Base-by-base conservation (phyloP, 2,113 vertebrate species). In the Hiodon tergisus region DNA sequence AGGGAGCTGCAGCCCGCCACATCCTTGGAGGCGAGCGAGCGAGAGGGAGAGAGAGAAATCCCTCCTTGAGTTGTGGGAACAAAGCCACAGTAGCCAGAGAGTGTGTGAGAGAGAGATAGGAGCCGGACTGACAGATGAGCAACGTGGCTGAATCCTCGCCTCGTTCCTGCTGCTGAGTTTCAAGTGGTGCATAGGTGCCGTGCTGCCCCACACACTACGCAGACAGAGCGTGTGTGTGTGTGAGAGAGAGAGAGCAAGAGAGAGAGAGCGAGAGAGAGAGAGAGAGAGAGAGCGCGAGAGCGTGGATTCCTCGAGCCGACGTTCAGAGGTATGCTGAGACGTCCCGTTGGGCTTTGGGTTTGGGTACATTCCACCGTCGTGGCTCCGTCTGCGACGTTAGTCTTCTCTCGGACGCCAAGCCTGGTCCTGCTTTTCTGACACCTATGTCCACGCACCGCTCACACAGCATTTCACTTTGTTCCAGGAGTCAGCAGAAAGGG, bases 1-100 rank as follows among this genome's bases (percentile, higher is more conserved):
- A 90, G 90, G 91, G 90, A 88, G 90, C 89, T 92, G 87, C 88
- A 83, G 86, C 81, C 84, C 73, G 60, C 83, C 70, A 80, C 71
- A 88, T 85, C 81, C 78, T 84, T 79, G 81, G 80, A 85, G 83
- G 74, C 13, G 48, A 58, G 73, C 48, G 74, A 63, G 60, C 9
- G 47, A 71, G 72, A 52, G 67, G 62, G 57, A 69, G 16, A 10
- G 69, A 63, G 72, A 78, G 73, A 69, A 61, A 17, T 57, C 54
- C 72, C 69, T 10, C 5, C 65, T 58, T 78, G 55, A 60, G 57
- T 58, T 66, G 53, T 11, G 48, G 63, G 76, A 73, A 67, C 72
- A 72, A 76, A 74, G 78, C 68, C 76, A 81, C 78, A 79, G 77
- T 58, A 82, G 53, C 59, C 63, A 69, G 75, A 76, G 59, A 78